Percentiles rank a stretch among this genome's conserved stretches.
These are phyloP conservation scores for Cardiocondyla obscurior DNA, from an alignment of 1,140 invertebrate species.

Conservation along the genomic window DNA sequence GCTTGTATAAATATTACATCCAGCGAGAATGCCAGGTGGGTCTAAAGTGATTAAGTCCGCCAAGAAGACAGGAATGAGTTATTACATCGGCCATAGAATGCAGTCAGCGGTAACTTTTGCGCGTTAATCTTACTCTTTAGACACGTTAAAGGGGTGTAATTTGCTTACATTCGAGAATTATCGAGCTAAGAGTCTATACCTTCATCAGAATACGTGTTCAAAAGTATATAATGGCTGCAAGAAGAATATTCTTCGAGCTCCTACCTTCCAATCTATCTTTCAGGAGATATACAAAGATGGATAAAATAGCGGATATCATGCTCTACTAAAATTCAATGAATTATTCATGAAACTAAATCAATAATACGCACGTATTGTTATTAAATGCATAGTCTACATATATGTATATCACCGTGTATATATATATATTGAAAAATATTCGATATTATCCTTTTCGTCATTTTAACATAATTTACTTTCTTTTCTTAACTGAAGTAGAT, in stretches of 20 bases:
- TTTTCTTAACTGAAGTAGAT: constrained; percentile 14
- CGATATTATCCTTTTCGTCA: background rate
- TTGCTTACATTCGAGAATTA: constrained; percentile 10
- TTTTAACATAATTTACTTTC: constrained; percentile 20
- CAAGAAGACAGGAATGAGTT: constrained; percentile 26
- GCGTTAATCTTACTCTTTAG: background rate
- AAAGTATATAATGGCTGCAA: background rate
- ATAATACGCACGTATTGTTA: background rate
- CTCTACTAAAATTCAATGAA: constrained; percentile 30
- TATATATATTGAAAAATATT: background rate
- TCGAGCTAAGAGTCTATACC: background rate
- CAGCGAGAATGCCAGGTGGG: constrained; percentile 23
- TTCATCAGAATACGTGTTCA: background rate
- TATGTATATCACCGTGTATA: background rate
- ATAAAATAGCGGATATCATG: background rate
- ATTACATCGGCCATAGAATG: background rate
- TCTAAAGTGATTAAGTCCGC: constrained; percentile 32
- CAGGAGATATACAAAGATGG: background rate
- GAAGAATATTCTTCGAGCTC: constrained; percentile 13
- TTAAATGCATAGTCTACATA: too few species aligned
- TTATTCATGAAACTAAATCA: constrained; percentile 33
- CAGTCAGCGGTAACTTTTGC: constrained; percentile 1
- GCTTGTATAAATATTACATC: constrained; percentile 53
- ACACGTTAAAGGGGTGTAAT: background rate
- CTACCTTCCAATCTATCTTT: background rate